Base-by-base conservation (phyloP, 2,797 vertebrate species). In the Jordanella pulchra region DNA sequence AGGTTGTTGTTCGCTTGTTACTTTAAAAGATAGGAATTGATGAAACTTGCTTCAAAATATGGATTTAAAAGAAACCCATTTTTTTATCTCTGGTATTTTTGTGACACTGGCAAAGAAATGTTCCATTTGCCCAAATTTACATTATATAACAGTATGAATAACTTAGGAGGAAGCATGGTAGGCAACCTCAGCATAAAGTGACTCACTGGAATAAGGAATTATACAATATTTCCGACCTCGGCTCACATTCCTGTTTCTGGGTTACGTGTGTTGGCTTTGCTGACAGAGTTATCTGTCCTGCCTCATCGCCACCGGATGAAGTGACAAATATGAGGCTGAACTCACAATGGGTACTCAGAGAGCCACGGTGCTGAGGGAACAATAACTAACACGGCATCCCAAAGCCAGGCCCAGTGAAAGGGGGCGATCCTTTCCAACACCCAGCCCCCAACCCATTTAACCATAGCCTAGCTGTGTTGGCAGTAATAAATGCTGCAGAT, bases 401-500 rank as follows among this genome's bases (percentile, higher is more conserved):
- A 85, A 86, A 86, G 86, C 81, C 71, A 61, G 81, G 85, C 75
- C 42, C 61, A 81, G 72, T 72, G 56, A 75, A 87, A 80, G 78
- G 84, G 83, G 81, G 75, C 75, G 78, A 72, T 65, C 81, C 84
- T 78, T 81, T 77, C 76, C 67, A 73, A 73, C 45, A 83, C 72
- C 68, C 77, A 83, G 75, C 67, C 73, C 70, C 78, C 86, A 80
- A 73, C 69, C 72, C 70, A 71, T 84, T 82, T 86, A 84, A 81
- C 74, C 74, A 78, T 64, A 84, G 67, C 65, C 69, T 69, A 9
- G 85, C 89, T 85, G 85, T 15, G 73, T 79, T 77, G 86, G 80
- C 87, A 88, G 69, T 87, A 88, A 92, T 88, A 84, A 88, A 90
- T 74, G 77, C 73, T 87, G 77, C 81, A 83, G 79, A 89, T 81